These are phyloP conservation scores for Actinostola sp. DNA, from an alignment of 92 coral and sea anemone species.

Conservation along the genomic window DNA sequence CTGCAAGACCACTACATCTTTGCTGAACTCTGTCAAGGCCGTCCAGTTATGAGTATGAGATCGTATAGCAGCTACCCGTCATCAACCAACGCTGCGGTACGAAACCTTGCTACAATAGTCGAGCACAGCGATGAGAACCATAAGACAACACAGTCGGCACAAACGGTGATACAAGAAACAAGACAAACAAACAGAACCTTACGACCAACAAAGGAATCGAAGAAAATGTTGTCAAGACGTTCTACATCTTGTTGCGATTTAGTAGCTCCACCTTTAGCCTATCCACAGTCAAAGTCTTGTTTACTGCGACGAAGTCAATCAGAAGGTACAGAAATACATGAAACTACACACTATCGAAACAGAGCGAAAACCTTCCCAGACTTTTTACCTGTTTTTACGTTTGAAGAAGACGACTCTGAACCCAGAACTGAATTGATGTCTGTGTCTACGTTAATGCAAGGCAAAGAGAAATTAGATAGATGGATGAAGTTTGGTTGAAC, in stretches of 20 bases:
- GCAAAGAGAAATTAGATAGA: conserved; percentile 21
- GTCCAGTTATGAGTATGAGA: neutral
- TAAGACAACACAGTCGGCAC: neutral
- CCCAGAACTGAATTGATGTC: neutral
- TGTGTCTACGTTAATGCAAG: conserved; percentile 1
- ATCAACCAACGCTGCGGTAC: neutral
- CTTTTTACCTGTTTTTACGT: conserved; percentile 16
- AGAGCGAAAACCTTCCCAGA: conserved; percentile 14
- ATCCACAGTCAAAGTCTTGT: neutral
- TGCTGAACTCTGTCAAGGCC: no score
- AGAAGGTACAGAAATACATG: neutral
- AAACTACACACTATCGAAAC: neutral
- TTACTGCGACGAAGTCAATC: conserved; percentile 18
- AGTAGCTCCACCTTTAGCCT: neutral
- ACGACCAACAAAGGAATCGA: neutral
- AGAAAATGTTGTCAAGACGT: conserved; percentile 6
- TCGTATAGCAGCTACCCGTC: neutral
- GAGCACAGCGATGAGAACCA: conserved; percentile 27
- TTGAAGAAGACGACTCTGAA: conserved; percentile 2
- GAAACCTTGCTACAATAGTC: conserved; percentile 15
- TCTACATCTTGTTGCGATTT: conserved; percentile 15
- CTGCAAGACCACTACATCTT: no score
- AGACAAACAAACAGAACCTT: neutral
- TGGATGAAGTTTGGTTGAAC: conserved; percentile 38
- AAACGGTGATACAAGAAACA: neutral